Evolutionary conservation across 2,797 vertebrate genomes (phyloP).

Genomic region (Brachyrhaphis roseni): DNA sequence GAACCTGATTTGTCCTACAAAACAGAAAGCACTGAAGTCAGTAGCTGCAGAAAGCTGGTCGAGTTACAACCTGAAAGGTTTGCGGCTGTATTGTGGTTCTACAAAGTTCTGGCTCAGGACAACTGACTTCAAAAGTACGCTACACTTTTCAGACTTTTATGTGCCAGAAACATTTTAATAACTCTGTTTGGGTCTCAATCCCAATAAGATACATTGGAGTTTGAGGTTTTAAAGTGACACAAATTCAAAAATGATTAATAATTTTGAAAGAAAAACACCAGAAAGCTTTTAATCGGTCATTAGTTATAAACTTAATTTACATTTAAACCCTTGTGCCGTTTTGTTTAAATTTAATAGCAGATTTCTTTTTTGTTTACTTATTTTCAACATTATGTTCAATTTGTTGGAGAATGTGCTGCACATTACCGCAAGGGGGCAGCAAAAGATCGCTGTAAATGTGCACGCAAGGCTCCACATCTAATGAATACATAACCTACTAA

Average conservation of each 20-base stretch:
- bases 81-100: no score
- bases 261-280: not conserved
- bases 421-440: constrained; percentile 67
- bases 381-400: not conserved
- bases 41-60: no score
- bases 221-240: not conserved
- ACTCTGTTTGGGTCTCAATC: not conserved
- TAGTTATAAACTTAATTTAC: not conserved
- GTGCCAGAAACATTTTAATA: not conserved
- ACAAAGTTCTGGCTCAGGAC: no score
- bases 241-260: not conserved
- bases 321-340: not conserved
- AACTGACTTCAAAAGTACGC: no score
- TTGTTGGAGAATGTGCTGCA: not conserved
- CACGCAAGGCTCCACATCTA: not conserved
- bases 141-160: no score
- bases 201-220: not conserved
- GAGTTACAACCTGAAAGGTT: no score
- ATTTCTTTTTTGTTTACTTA: not conserved
- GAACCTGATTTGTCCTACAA: no score
- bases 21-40: no score
- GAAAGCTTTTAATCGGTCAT: not conserved
- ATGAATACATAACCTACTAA: not conserved
- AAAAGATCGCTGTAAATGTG: constrained; percentile 32
- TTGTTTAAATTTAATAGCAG: not conserved